Evolutionary conservation across 2,888 invertebrate genomes (phyloP).

Genomic region (Morinoia aosen): DNA sequence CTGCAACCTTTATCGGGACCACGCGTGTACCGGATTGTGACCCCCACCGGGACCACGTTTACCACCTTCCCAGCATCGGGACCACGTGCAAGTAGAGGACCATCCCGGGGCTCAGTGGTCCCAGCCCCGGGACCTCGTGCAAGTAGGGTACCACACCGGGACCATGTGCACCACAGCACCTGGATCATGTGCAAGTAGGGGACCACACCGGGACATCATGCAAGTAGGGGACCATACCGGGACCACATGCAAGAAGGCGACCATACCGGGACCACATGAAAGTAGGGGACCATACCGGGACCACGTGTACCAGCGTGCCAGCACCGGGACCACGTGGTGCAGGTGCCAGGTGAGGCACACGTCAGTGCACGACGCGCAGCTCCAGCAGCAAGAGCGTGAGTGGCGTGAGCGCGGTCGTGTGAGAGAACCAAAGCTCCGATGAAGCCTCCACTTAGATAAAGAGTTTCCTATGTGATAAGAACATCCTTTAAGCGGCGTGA

Average conservation of each 20-base stretch:
- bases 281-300: no score
- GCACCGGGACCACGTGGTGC: background rate
- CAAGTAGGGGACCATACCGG: background rate
- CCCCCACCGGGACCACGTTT: no score
- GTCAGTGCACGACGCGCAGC: background rate
- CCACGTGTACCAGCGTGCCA: no score
- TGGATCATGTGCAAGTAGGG: background rate
- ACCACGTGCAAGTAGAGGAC: no score
- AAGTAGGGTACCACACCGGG: no score
- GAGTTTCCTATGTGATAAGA: slow-evolving; percentile 7
- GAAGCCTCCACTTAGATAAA: background rate
- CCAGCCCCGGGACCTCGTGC: background rate
- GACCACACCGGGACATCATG: no score
- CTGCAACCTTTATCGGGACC: no score
- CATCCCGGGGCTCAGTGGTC: background rate
- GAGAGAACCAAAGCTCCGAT: background rate
- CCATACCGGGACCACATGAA: no score
- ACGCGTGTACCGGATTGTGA: no score
- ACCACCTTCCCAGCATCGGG: background rate
- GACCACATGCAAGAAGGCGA: background rate
- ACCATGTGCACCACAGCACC: no score
- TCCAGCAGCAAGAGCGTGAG: background rate
- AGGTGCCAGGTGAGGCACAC: background rate
- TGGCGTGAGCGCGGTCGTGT: background rate
- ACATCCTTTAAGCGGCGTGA: background rate